Percentiles rank a stretch among this genome's conserved stretches.
Evolutionary conservation across 2,797 vertebrate genomes (phyloP).

Genomic region (Scarus forsteni): DNA sequence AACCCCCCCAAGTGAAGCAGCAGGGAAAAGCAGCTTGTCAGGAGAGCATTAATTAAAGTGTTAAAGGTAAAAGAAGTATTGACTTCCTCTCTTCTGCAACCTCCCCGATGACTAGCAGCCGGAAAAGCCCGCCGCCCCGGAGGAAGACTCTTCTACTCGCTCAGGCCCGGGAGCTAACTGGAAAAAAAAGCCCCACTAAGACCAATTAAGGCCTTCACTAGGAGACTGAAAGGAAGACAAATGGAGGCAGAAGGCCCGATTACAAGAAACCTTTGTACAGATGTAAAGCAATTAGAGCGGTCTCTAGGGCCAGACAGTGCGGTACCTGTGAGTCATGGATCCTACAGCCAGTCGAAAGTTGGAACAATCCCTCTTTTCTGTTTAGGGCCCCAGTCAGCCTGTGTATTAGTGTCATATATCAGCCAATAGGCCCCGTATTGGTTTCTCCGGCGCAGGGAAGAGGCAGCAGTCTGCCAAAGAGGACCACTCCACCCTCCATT

Average conservation of each 20-base stretch:
- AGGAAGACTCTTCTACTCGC: constrained; percentile 87
- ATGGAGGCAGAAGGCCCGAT: constrained; percentile 97
- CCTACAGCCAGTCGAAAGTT: constrained; percentile 93
- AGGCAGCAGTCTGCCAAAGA: constrained; percentile 82
- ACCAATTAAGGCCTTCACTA: constrained; percentile 99
- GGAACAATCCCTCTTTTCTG: constrained; percentile 94
- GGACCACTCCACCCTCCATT: constrained; percentile 83
- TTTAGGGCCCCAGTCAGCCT: constrained; percentile 89
- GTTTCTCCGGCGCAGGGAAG: constrained; percentile 86
- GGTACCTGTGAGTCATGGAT: constrained; percentile 92
- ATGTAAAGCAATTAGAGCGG: constrained; percentile 99
- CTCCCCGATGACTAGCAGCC: constrained; percentile 71
- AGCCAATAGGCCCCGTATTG: constrained; percentile 85
- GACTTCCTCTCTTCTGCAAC: constrained; percentile 88
- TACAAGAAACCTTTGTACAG: constrained; percentile 99
- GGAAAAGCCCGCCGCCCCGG: constrained; percentile 70
- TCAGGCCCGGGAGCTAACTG: constrained; percentile 91
- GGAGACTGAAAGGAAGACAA: constrained; percentile 98
- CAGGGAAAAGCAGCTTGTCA: constrained; percentile 82
- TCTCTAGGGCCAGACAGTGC: constrained; percentile 91
- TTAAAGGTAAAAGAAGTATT: constrained; percentile 94
- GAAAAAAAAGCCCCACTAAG: constrained; percentile 94
- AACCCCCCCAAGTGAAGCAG: constrained; percentile 81
- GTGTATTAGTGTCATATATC: constrained; percentile 95
- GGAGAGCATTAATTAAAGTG: constrained; percentile 96